Evolutionary conservation across 2,113 vertebrate species (phyloP).

Genomic region (Erythrocercus mccallii): DNA sequence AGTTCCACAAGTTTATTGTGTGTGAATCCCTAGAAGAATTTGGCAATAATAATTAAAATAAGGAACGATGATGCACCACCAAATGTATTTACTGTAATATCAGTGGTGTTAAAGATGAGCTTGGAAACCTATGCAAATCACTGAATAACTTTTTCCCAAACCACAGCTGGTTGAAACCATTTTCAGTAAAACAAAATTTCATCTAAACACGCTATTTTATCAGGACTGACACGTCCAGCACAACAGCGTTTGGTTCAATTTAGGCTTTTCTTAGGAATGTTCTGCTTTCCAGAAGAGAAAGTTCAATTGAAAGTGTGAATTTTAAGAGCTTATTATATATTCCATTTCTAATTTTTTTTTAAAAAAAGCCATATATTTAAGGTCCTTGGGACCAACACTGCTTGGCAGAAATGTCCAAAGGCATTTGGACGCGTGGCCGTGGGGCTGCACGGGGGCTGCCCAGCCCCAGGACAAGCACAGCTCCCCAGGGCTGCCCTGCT

Average conservation of each 20-base stretch:
- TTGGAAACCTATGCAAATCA: slow-evolving; percentile 33
- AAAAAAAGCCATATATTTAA: neutral
- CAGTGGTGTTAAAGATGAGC: slow-evolving; percentile 18
- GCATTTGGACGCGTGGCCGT: fast-evolving
- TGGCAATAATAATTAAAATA: slow-evolving; percentile 61
- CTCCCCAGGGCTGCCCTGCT: neutral
- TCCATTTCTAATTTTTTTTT: neutral
- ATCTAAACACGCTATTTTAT: neutral
- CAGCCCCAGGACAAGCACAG: neutral
- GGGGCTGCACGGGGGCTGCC: neutral
- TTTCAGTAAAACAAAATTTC: neutral
- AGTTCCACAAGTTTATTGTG: slow-evolving; percentile 50
- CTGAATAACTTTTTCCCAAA: slow-evolving; percentile 42
- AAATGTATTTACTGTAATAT: slow-evolving; percentile 43
- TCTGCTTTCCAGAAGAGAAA: neutral
- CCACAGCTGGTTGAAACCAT: slow-evolving; percentile 7
- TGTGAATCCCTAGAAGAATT: slow-evolving; percentile 59
- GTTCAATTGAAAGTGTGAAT: neutral
- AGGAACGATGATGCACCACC: slow-evolving; percentile 29
- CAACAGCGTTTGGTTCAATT: fast-evolving
- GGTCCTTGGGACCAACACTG: neutral
- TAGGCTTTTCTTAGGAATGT: neutral
- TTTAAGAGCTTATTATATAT: neutral
- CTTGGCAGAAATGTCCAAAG: fast-evolving
- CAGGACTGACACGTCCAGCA: neutral